These are phyloP conservation scores for Neotoxoptera formosana DNA, from an alignment of 1,140 invertebrate species.

Conservation along the genomic window DNA sequence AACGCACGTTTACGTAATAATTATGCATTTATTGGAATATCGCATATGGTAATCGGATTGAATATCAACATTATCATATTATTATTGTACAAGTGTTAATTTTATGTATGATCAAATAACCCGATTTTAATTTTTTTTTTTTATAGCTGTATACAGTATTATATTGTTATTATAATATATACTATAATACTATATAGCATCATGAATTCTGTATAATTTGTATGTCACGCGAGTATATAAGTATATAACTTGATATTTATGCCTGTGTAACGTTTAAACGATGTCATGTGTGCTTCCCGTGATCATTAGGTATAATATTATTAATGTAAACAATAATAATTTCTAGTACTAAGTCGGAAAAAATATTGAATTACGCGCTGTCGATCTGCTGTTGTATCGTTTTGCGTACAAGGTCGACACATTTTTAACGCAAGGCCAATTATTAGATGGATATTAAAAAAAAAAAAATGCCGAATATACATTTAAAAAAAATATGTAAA, in stretches of 20 bases:
- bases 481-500: background rate
- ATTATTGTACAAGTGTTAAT: background rate
- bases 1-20: background rate
- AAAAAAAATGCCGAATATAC: background rate
- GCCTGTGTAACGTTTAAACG: background rate
- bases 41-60: background rate
- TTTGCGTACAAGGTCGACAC: background rate
- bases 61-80: constrained; percentile 9
- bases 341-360: background rate
- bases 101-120: background rate
- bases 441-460: background rate
- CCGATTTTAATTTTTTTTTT: background rate
- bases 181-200: too few relatives aligned
- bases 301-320: background rate
- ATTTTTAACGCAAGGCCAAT: background rate
- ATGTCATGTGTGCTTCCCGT: constrained; percentile 4
- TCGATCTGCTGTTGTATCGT: background rate
- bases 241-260: background rate
- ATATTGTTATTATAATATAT: background rate
- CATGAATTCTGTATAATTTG: constrained; percentile 1
- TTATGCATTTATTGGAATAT: constrained; percentile 12
- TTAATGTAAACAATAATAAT: background rate
- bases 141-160: background rate
- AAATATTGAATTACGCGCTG: background rate
- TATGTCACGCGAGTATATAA: background rate